These are phyloP conservation scores for Dione juno DNA, from an alignment of 2,888 invertebrate genomes.

Conservation along the genomic window DNA sequence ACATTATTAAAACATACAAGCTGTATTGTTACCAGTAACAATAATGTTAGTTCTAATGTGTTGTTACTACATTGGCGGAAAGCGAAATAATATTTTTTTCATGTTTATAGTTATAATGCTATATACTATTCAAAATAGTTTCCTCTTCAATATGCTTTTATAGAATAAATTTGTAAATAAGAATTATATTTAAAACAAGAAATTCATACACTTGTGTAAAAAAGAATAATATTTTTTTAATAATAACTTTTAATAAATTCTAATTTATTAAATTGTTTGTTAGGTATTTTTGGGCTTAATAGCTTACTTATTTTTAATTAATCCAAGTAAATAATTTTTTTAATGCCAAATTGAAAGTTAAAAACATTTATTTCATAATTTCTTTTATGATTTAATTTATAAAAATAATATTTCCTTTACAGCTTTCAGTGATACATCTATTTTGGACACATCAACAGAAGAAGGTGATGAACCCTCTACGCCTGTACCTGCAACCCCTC, in stretches of 20 bases:
- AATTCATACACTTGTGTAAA: not conserved
- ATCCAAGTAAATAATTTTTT: too few species aligned
- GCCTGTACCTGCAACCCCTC: conserved; percentile 63
- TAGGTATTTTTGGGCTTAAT: too few species aligned
- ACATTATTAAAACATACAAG: conserved; percentile 8
- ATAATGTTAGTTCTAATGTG: conserved; percentile 6
- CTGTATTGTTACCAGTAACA: conserved; percentile 19
- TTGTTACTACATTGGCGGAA: conserved; percentile 10
- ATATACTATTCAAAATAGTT: not conserved
- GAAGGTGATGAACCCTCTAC: conserved; percentile 72
- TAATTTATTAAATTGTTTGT: too few species aligned
- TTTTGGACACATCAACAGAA: conserved; percentile 73
- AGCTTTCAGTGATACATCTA: conserved; percentile 12
- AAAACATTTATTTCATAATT: too few species aligned
- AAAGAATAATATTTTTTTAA: not conserved
- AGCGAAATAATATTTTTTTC: not conserved
- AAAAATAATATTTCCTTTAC: not conserved
- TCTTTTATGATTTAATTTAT: too few species aligned
- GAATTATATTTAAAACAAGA: not conserved
- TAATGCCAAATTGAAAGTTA: too few species aligned
- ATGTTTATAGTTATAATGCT: not conserved
- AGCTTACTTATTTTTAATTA: too few species aligned
- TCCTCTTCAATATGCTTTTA: not conserved
- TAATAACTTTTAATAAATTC: too few species aligned
- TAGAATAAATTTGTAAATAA: not conserved